Conservation (phyloP, 2,888 invertebrate genomes). For the Allophyes oxyacanthae region DNA sequence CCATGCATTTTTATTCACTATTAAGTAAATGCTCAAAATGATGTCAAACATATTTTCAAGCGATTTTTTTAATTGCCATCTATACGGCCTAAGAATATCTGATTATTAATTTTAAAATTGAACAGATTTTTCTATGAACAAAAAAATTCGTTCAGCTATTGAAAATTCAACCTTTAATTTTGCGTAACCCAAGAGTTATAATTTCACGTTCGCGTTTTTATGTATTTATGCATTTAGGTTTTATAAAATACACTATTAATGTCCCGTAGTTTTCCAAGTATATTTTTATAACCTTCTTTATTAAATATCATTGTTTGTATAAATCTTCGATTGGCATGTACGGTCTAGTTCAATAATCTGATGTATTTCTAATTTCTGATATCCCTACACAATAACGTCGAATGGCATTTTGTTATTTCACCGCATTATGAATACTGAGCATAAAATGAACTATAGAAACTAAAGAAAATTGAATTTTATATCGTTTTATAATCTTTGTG, state of each 20-base stretch:
- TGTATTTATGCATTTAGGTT: slow-evolving; percentile 12
- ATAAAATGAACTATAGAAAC: slow-evolving; percentile 47
- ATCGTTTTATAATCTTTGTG: slow-evolving; percentile 48
- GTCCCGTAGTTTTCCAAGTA: slow-evolving; percentile 33
- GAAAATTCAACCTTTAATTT: too few relatives aligned
- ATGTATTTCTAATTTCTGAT: slow-evolving; percentile 52
- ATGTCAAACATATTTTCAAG: too few relatives aligned
- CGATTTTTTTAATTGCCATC: too few relatives aligned
- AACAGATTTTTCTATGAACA: too few relatives aligned
- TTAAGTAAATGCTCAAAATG: too few relatives aligned
- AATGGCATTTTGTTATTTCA: slow-evolving; percentile 45
- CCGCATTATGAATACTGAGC: slow-evolving; percentile 47
- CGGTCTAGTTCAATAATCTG: slow-evolving; percentile 41
- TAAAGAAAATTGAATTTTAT: slow-evolving; percentile 47
- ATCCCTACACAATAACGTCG: slow-evolving; percentile 45
- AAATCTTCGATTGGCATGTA: slow-evolving; percentile 29
- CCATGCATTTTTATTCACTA: too few relatives aligned
- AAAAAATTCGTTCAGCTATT: too few relatives aligned
- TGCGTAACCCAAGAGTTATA: slow-evolving; percentile 6
- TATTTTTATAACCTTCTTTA: slow-evolving; percentile 41
- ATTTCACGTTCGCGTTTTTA: not conserved
- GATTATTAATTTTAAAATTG: too few relatives aligned
- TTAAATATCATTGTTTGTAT: slow-evolving; percentile 52
- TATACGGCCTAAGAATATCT: too few relatives aligned
- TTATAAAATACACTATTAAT: slow-evolving; percentile 36